Evolutionary conservation across 2,797 vertebrate genomes (phyloP), one percentile per base, ranked within the genome.

Genomic region (Gambelia wislizenii): DNA sequence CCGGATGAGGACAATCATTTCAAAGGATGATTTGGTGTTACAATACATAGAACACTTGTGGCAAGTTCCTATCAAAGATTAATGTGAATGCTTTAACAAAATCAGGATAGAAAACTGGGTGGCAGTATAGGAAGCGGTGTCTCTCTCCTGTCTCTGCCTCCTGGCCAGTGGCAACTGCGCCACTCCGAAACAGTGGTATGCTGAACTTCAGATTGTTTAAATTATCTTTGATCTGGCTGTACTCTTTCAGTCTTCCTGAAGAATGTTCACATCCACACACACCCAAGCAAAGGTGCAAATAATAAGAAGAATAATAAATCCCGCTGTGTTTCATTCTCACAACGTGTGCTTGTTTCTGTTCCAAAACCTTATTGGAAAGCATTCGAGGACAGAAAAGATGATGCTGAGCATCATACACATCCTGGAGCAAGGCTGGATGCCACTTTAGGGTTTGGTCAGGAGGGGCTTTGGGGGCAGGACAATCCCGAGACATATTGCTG

Each of bases 221-320:
- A 39, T 33, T 20, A 52, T 16, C 44, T 77, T 77, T 75, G 25
- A 83, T 25, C 74, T 59, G 4, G 20, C 74, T 91, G 94, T 96
- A 86, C 89, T 88, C 95, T 89, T 96, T 92, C 94, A n/a, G 94
- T 96, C 95, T 95, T 96, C 95, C 95, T 92, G 89, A 91, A 90
- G 89, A 93, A 89, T 49, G 94, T 92, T 89, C 89, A 94, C 94
- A 96, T 92, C 92, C 95, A 94, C 96, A 91, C 96, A 90, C 90
- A 92, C 92, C 92, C 88, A 93, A 93, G 94, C 93, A 92, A 93
- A 86, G 91, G 75, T 87, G 56, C 90, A 75, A 75, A 95, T 82
- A 92, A 91, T 89, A 85, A 95, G 44, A 92, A 90, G n/a, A 88
- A 84, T 94, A 95, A 95, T 94, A 86, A 86, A 87, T 93, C 0